These are phyloP conservation scores for Chrysochloris asiatica DNA, from an alignment of 2,113 vertebrate genomes.

Conservation along the genomic window DNA sequence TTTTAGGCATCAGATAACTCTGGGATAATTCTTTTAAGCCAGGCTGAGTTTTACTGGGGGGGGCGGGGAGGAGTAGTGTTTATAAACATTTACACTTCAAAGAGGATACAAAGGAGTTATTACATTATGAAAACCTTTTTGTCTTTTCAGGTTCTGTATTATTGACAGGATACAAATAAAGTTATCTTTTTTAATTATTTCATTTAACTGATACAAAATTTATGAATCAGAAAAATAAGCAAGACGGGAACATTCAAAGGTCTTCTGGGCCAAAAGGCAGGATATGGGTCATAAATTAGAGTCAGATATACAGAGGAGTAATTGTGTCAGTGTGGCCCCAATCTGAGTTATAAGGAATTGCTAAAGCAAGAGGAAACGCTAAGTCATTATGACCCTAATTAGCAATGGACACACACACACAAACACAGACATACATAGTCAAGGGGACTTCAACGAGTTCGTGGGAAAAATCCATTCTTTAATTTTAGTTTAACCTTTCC, in stretches of 20 bases:
- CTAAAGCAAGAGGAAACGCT: conserved; percentile 42
- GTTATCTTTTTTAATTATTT: conserved; percentile 53
- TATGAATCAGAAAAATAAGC: conserved; percentile 36
- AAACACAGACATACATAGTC: neutral
- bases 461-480: too few relatives aligned
- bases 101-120: conserved; percentile 27
- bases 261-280: conserved; percentile 44
- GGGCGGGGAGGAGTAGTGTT: too few relatives aligned
- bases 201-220: conserved; percentile 54
- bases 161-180: conserved; percentile 45
- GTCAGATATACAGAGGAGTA: conserved; percentile 28
- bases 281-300: conserved; percentile 54
- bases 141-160: conserved; percentile 41
- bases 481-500: too few relatives aligned
- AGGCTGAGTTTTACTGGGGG: conserved; percentile 34
- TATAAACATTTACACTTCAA: conserved; percentile 59
- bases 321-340: conserved; percentile 65
- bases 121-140: conserved; percentile 37
- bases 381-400: conserved; percentile 55
- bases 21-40: conserved; percentile 48
- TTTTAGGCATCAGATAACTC: conserved; percentile 54
- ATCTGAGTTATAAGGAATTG: conserved; percentile 35
- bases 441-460: too few relatives aligned
- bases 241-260: conserved; percentile 44
- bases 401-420: neutral